phyloP scores from a whole-genome alignment of 2,113 vertebrate genomes.

The Sakesphorus luctuosus region DNA sequence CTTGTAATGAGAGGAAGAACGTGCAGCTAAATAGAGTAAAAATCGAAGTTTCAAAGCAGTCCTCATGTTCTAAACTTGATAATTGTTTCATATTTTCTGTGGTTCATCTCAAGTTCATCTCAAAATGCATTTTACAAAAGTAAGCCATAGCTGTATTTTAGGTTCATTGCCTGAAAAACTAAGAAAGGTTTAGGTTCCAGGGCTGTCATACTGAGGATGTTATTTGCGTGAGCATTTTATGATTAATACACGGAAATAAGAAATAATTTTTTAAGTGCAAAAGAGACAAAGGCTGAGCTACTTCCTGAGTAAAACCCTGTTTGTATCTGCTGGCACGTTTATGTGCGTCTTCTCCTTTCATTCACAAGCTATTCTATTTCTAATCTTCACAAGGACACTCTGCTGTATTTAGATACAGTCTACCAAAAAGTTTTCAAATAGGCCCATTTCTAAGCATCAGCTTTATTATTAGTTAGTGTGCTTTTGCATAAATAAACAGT shows the following conservation, averaged over 20 bases:
- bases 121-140: background rate
- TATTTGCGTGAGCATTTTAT: background rate
- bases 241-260: background rate
- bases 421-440: background rate
- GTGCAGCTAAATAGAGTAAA: background rate
- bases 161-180: background rate
- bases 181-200: background rate
- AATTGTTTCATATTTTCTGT: background rate
- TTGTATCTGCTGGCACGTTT: background rate
- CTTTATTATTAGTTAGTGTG: background rate
- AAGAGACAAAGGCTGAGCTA: background rate
- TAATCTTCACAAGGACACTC: background rate
- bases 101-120: background rate
- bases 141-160: background rate
- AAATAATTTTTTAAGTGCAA: background rate
- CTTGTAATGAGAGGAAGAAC: background rate
- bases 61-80: background rate
- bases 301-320: background rate
- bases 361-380: background rate
- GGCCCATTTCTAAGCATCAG: background rate
- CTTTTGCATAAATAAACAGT: background rate
- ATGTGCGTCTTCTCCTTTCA: background rate
- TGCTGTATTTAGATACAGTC: background rate
- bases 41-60: background rate
- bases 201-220: background rate